Evolutionary conservation across 2,797 vertebrate genomes (phyloP).

Genomic region (Periophthalmus magnuspinnatus): DNA sequence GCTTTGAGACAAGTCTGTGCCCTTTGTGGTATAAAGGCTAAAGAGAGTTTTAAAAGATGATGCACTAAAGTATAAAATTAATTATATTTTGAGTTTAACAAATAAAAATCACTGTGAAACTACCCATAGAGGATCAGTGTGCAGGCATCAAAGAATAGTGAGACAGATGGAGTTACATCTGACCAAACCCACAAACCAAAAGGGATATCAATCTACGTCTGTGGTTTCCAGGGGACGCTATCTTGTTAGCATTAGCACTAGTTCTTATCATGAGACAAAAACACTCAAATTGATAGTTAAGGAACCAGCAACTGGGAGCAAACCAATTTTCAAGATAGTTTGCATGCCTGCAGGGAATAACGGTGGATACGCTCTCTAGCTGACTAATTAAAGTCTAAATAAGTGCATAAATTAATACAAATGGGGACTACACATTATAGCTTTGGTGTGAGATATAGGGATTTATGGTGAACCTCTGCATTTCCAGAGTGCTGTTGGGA

Average conservation of each 20-base stretch:
- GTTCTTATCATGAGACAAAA: slow-evolving; percentile 28
- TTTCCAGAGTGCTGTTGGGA: slow-evolving; percentile 24
- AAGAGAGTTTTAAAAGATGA: slow-evolving; percentile 16
- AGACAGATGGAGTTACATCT: slow-evolving; percentile 67
- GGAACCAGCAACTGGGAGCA: slow-evolving; percentile 7
- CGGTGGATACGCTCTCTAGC: slow-evolving; percentile 56
- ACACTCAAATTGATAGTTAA: not conserved
- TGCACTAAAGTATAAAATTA: not conserved
- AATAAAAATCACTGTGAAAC: slow-evolving; percentile 58
- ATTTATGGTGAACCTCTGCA: slow-evolving; percentile 42
- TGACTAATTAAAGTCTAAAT: slow-evolving; percentile 72
- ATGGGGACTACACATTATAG: slow-evolving; percentile 53
- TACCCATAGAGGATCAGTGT: slow-evolving; percentile 56
- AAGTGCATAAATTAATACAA: slow-evolving; percentile 72
- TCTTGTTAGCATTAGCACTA: slow-evolving; percentile 44
- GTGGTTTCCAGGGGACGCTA: slow-evolving; percentile 40
- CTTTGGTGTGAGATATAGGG: slow-evolving; percentile 44
- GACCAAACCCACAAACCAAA: slow-evolving; percentile 59
- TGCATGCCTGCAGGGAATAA: slow-evolving; percentile 39
- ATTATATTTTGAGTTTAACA: slow-evolving; percentile 52
- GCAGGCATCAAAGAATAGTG: slow-evolving; percentile 43
- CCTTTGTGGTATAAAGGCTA: slow-evolving; percentile 9
- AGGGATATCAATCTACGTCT: slow-evolving; percentile 64
- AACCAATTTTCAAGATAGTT: slow-evolving; percentile 41
- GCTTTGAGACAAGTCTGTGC: not conserved